Evolutionary conservation across 2,113 vertebrate species (phyloP).

Genomic region (Prietella phreatophila): DNA sequence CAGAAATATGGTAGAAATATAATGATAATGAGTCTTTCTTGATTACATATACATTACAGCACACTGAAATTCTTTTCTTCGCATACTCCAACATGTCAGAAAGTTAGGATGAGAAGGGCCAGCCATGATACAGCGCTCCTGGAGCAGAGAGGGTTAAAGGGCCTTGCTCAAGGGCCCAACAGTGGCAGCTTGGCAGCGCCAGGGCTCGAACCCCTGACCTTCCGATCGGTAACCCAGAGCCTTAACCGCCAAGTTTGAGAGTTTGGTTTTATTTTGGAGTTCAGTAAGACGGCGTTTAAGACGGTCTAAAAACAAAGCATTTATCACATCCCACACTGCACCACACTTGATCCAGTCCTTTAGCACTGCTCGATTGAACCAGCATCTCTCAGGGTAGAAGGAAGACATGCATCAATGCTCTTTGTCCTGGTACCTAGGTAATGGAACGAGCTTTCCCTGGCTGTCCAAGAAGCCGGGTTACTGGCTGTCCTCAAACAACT

Average conservation of each 20-base stretch:
- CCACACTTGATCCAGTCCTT: background rate
- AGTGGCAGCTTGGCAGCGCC: no score
- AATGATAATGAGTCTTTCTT: background rate
- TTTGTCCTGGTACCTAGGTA: background rate
- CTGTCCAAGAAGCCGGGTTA: background rate
- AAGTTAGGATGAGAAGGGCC: no score
- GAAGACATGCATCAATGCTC: background rate
- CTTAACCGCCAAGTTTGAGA: no score
- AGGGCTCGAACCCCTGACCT: no score
- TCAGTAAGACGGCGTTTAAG: background rate
- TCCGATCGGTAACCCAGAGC: no score
- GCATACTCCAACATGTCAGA: no score
- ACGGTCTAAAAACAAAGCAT: background rate
- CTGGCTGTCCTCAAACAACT: background rate
- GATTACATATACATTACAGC: no score
- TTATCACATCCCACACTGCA: background rate
- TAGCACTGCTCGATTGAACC: background rate
- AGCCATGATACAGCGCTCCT: no score
- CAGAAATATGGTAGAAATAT: background rate
- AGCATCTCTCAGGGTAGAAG: background rate
- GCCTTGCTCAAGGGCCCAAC: no score
- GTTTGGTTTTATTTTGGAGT: background rate
- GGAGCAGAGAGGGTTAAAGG: no score
- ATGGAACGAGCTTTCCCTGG: background rate
- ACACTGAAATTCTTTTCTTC: no score